Percentiles rank a stretch among this genome's conserved stretches.
phyloP scores from a whole-genome alignment of 2,113 vertebrate species.

The Leptobrachium ailaonicum region DNA sequence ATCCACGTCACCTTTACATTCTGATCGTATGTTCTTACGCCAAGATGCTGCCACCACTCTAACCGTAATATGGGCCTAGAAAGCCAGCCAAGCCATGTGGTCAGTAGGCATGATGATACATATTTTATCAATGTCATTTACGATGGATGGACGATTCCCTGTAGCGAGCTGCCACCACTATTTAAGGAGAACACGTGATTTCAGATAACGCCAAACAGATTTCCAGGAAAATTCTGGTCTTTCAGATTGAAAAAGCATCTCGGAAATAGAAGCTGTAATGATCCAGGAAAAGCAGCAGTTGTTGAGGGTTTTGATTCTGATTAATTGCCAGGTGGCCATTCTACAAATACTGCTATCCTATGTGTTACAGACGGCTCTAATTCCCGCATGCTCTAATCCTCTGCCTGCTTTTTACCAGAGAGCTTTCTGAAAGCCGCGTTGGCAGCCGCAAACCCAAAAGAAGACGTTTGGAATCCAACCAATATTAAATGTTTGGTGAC shows the following conservation, averaged over 20 bases:
- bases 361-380: constrained; percentile 10
- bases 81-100: no score
- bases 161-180: neutral
- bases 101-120: no score
- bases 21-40: no score
- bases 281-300: constrained; percentile 10
- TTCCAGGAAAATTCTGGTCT: neutral
- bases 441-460: neutral
- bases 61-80: no score
- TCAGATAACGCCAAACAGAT: neutral
- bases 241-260: neutral
- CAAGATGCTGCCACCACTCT: no score
- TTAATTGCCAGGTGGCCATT: constrained; percentile 18
- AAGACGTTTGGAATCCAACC: constrained; percentile 8
- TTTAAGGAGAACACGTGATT: neutral
- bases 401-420: constrained; percentile 2
- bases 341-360: neutral
- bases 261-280: constrained; percentile 1
- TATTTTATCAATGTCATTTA: neutral
- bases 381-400: constrained; percentile 20
- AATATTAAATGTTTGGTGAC: constrained; percentile 15
- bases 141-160: neutral
- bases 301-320: neutral
- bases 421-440: constrained; percentile 21
- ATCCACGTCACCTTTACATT: no score